A percentile compares a stretch with the other conserved stretches of the same genome.
phyloP scores from a whole-genome alignment of 2,797 vertebrate species.

The Enteromius viviparus region DNA sequence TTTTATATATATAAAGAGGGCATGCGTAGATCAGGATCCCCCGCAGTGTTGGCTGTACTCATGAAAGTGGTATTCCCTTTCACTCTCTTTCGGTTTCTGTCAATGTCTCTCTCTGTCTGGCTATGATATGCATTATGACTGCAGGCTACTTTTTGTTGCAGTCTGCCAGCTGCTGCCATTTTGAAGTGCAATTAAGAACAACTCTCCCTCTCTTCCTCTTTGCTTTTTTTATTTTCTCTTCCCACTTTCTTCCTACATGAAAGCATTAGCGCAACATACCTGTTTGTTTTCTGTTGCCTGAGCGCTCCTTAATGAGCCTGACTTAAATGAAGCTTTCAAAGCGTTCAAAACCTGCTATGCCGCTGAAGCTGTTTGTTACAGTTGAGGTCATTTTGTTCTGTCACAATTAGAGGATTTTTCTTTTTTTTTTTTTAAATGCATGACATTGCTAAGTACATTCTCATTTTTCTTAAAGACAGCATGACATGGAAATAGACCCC shows the following conservation, averaged over 20 bases:
- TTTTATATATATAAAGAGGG: conserved; percentile 58
- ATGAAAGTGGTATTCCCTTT: conserved; percentile 59
- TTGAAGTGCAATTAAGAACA: conserved; percentile 72
- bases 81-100: conserved; percentile 49
- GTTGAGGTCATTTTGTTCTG: conserved; percentile 15
- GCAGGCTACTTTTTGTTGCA: conserved; percentile 55
- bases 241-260: conserved; percentile 58
- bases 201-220: conserved; percentile 61
- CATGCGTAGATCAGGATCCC: conserved; percentile 63
- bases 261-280: conserved; percentile 66
- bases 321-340: conserved; percentile 58
- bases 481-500: background rate
- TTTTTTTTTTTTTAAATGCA: background rate
- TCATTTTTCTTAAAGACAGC: background rate
- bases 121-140: conserved; percentile 62
- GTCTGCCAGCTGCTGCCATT: conserved; percentile 66
- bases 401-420: background rate
- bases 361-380: conserved; percentile 48
- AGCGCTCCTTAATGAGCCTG: conserved; percentile 65
- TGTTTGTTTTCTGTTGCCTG: conserved; percentile 60
- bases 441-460: background rate
- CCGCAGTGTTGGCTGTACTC: conserved; percentile 59
- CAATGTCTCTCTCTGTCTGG: conserved; percentile 51
- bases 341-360: conserved; percentile 53
- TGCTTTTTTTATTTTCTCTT: conserved; percentile 3